Evolutionary conservation across 2,888 invertebrate genomes (phyloP), one percentile per base, ranked within the genome.

Genomic region (Aleiodes testaceus): DNA sequence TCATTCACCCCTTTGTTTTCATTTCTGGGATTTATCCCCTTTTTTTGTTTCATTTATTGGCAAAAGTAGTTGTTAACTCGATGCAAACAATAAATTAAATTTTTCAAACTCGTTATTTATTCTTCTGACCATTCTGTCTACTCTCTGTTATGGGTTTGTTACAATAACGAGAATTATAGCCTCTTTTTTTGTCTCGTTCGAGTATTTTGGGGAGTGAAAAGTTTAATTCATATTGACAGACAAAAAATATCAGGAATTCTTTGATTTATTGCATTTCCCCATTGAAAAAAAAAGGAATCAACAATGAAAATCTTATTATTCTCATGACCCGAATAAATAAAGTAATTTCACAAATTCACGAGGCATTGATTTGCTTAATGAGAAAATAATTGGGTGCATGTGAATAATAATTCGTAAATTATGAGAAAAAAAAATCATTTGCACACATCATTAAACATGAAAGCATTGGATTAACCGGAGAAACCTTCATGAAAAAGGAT

Each of bases 381-480:
- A 55, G n/a, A 9, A 14, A 36, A 59, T 59, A 59, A 59, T 59
- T 59, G 36, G 9, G 9, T 36, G 36, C 36, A 36, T 11, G 36
- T 36, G 36, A 36, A 36, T 36, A 9, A 36, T 36, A 36, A 36
- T 36, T 36, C 36, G 36, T 36, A 9, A 11, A 36, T 9, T 36
- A 36, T 9, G 36, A 55, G 9, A 36, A n/a, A 30, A 42, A 59
- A 59, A 59, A 18, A 6, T 20, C 59, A 16, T 11, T 6, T 14
- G 36, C 18, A 36, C 42, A 59, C 59, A 59, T 59, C 16, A 59
- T 36, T 59, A 44, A 44, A n/a, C 45, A 63, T 45, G 22, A 63
- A 63, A 63, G 45, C 44, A 16, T n/a, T 11, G 20, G 45, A 42
- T 36, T 12, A 36, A 59, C 9, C 59, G 30, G 22, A 20, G 45